Percentiles rank a stretch among this genome's conserved stretches.
These are phyloP conservation scores for Dolichopus griseipennis DNA, from an alignment of 2,888 invertebrate genomes.

Conservation along the genomic window DNA sequence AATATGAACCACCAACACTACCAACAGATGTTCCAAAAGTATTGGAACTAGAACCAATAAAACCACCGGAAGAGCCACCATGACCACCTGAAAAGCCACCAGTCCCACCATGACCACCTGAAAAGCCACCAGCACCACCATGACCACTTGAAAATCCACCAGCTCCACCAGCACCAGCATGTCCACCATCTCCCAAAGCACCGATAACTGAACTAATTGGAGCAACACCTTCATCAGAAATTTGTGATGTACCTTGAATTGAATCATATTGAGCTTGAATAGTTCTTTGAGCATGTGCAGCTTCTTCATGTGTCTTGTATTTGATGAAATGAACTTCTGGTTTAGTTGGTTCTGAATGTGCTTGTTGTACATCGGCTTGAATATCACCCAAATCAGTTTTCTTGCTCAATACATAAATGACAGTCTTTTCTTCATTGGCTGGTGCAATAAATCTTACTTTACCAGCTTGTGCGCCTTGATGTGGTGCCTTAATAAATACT, in stretches of 20 bases:
- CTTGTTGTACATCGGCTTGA: slow-evolving; percentile 37
- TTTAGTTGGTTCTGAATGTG: slow-evolving; percentile 36
- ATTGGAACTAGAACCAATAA: slow-evolving; percentile 13
- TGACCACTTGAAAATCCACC: not conserved
- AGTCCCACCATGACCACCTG: slow-evolving; percentile 13
- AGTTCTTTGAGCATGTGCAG: slow-evolving; percentile 39
- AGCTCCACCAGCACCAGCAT: slow-evolving; percentile 7
- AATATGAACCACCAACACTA: slow-evolving; percentile 24
- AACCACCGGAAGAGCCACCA: not conserved
- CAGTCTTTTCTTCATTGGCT: slow-evolving; percentile 41
- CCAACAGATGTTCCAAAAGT: not conserved
- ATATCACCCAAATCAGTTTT: slow-evolving; percentile 37
- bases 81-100: not conserved
- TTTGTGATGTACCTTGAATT: slow-evolving; percentile 39
- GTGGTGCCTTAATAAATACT: slow-evolving; percentile 41
- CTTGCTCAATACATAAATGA: slow-evolving; percentile 42
- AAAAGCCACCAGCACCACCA: slow-evolving; percentile 1
- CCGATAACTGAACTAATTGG: slow-evolving; percentile 41
- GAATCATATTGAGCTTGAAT: slow-evolving; percentile 43
- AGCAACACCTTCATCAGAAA: slow-evolving; percentile 40
- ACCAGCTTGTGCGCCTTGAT: slow-evolving; percentile 33
- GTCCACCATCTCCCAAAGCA: slow-evolving; percentile 27
- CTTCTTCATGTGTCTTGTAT: slow-evolving; percentile 42
- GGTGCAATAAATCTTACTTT: slow-evolving; percentile 37
- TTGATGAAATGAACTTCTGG: slow-evolving; percentile 44